These are phyloP conservation scores for Drosophila anomalipes DNA, from an alignment of 2,888 invertebrate genomes.

Conservation along the genomic window DNA sequence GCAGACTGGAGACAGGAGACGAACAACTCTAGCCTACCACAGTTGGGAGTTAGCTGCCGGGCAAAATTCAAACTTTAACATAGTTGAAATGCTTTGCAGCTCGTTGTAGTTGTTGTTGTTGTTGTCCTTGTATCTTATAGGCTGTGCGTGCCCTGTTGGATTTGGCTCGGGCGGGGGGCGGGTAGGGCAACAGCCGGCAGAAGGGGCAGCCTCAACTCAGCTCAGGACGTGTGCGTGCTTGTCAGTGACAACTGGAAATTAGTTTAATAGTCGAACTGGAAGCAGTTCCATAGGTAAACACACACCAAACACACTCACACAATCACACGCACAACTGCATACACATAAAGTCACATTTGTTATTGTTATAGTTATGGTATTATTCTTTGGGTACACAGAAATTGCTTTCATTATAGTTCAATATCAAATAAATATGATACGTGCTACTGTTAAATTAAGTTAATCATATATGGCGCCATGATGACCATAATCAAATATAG, in stretches of 20 bases:
- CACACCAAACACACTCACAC: not conserved
- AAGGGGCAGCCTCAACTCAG: slow-evolving; percentile 3
- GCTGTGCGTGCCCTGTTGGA: slow-evolving; percentile 51
- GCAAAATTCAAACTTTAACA: slow-evolving; percentile 55
- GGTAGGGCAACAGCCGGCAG: not conserved
- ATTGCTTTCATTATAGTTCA: slow-evolving; percentile 62
- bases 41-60: slow-evolving; percentile 14
- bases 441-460: slow-evolving; percentile 74
- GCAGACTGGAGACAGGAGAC: not conserved
- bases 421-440: slow-evolving; percentile 74
- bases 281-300: slow-evolving; percentile 60
- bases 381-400: slow-evolving; percentile 67
- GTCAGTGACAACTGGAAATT: slow-evolving; percentile 79
- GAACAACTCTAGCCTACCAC: not conserved
- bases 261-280: slow-evolving; percentile 76
- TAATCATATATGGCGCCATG: slow-evolving; percentile 64
- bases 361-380: slow-evolving; percentile 72
- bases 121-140: slow-evolving; percentile 36
- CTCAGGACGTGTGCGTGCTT: slow-evolving; percentile 67
- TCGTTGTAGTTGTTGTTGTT: slow-evolving; percentile 8
- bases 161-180: slow-evolving; percentile 1
- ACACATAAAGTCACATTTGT: slow-evolving; percentile 31
- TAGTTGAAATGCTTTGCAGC: slow-evolving; percentile 54
- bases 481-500: slow-evolving; percentile 45
- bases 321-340: not conserved